Evolutionary conservation across 2,113 vertebrate species (phyloP).

Genomic region (Charina bottae): DNA sequence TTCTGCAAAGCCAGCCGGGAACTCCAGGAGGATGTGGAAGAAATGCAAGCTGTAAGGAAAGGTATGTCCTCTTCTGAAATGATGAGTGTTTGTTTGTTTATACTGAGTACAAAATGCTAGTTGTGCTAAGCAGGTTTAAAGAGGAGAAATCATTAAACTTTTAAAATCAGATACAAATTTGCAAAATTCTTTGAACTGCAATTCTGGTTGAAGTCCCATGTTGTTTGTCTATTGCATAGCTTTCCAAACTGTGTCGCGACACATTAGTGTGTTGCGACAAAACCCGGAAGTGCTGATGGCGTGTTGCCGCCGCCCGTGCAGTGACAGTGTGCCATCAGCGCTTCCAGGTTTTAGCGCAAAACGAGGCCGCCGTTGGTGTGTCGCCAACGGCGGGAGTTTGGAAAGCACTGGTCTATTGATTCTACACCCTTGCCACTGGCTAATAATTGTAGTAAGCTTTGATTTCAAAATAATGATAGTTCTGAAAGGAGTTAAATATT

Average conservation of each 20-base stretch:
- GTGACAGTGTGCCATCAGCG: too few species aligned
- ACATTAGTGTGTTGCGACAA: too few species aligned
- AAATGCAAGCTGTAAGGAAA: constrained; percentile 84
- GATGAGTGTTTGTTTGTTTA: accelerated
- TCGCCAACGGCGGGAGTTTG: too few species aligned
- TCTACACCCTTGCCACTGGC: background rate
- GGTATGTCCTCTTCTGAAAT: constrained; percentile 68
- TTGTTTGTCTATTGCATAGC: background rate
- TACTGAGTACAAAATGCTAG: accelerated
- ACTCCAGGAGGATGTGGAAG: constrained; percentile 92
- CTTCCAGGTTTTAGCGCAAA: too few species aligned
- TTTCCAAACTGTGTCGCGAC: too few species aligned
- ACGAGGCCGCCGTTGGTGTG: too few species aligned
- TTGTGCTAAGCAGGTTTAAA: background rate
- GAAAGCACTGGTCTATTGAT: background rate
- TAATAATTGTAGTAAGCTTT: background rate
- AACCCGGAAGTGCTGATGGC: too few species aligned
- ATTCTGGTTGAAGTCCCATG: background rate
- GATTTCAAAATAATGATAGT: background rate
- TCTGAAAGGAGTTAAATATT: background rate
- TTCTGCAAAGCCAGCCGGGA: constrained; percentile 90
- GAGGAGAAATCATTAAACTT: background rate
- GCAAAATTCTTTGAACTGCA: background rate
- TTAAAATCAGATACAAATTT: background rate
- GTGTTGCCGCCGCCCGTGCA: too few species aligned